Percentiles rank a stretch among this genome's conserved stretches.
phyloP scores from a whole-genome alignment of 2,797 vertebrate species.

The Enteromius mattozi region DNA sequence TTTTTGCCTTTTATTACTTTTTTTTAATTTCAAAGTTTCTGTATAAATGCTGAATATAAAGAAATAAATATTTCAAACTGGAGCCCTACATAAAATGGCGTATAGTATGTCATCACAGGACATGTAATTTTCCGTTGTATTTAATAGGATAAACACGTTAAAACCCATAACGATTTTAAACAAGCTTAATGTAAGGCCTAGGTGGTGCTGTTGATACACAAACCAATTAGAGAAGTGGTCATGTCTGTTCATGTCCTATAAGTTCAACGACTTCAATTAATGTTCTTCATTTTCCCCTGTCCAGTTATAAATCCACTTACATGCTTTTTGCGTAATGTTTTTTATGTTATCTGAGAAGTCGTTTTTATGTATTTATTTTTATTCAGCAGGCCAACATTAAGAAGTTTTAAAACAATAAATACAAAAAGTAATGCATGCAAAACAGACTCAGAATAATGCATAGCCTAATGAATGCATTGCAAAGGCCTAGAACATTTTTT shows the following conservation, averaged over 20 bases:
- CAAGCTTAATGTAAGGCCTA: background rate
- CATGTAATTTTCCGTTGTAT: background rate
- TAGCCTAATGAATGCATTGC: background rate
- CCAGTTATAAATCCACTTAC: background rate
- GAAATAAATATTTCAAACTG: background rate
- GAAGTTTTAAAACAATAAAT: background rate
- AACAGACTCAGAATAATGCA: background rate
- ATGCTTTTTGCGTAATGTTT: background rate
- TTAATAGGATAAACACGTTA: background rate
- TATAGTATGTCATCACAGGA: background rate
- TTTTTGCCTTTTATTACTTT: no score
- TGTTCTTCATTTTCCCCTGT: no score
- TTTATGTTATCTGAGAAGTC: background rate
- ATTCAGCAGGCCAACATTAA: background rate
- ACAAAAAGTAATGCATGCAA: background rate
- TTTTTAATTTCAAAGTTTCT: no score
- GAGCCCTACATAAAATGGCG: background rate
- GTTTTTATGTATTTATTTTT: background rate
- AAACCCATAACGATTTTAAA: background rate
- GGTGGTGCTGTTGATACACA: constrained; percentile 29
- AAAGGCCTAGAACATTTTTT: background rate
- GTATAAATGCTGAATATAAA: background rate
- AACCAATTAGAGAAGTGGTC: background rate
- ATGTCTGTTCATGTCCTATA: background rate
- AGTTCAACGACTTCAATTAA: background rate